These are phyloP conservation scores for Heliconius melpomene DNA, from an alignment of 1,140 invertebrate genomes.

Conservation along the genomic window DNA sequence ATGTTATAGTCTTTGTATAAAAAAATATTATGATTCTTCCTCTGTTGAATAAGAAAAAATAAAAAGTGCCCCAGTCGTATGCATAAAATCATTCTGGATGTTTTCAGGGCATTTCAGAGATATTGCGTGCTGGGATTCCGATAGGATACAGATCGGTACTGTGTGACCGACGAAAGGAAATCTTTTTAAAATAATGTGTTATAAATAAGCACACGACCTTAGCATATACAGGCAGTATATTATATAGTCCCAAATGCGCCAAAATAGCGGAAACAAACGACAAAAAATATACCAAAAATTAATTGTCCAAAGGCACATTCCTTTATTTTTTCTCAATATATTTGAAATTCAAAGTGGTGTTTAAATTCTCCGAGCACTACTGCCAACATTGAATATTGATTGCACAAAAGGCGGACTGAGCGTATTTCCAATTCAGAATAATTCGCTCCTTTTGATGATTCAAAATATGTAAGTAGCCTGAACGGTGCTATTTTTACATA, in stretches of 20 bases:
- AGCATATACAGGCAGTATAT: neutral
- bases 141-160: too few species aligned
- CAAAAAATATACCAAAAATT: neutral
- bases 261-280: too few species aligned
- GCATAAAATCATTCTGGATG: too few species aligned
- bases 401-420: conserved; percentile 76
- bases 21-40: too few species aligned
- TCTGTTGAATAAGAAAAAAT: too few species aligned
- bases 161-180: too few species aligned
- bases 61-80: too few species aligned
- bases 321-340: conserved; percentile 21
- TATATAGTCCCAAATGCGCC: neutral
- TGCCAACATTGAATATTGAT: conserved; percentile 79
- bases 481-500: conserved; percentile 67
- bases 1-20: too few species aligned
- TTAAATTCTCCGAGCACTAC: conserved; percentile 37
- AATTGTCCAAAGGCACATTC: conserved; percentile 8
- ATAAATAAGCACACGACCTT: neutral
- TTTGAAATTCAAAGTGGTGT: conserved; percentile 61
- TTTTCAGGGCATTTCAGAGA: too few species aligned
- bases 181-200: too few species aligned
- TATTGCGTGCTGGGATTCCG: too few species aligned
- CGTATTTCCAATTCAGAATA: conserved; percentile 80
- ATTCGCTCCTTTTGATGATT: conserved; percentile 76
- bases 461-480: conserved; percentile 79